These are phyloP conservation scores for Centropyge bicolor DNA, from an alignment of 2,797 vertebrate genomes.

Conservation along the genomic window DNA sequence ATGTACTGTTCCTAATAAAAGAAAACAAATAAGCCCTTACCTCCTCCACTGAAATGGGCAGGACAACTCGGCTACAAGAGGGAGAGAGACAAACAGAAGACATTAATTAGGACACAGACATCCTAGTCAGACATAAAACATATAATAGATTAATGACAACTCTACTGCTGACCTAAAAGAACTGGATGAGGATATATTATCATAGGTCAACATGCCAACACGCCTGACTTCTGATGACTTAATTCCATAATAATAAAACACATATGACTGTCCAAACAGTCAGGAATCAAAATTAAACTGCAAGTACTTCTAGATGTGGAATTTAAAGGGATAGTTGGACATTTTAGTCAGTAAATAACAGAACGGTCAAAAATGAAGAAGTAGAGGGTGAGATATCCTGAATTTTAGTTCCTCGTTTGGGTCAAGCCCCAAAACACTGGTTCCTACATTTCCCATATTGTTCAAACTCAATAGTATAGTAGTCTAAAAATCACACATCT, in stretches of 20 bases:
- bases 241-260: not conserved
- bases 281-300: not conserved
- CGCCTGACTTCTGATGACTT: not conserved
- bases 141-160: not conserved
- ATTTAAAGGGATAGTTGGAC: not conserved
- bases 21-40: conserved; percentile 81
- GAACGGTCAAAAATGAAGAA: not conserved
- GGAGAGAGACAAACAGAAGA: conserved; percentile 48
- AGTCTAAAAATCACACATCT: no score
- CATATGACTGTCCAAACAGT: not conserved
- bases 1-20: not conserved
- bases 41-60: conserved; percentile 98
- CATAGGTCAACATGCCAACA: not conserved
- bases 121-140: not conserved
- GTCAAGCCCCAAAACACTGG: not conserved
- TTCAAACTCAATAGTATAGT: not conserved
- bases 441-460: not conserved
- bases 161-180: not conserved
- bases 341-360: not conserved
- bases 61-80: conserved; percentile 90
- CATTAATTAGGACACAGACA: not conserved
- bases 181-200: not conserved
- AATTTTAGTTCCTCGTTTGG: not conserved
- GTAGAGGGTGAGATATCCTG: not conserved
- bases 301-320: not conserved